Base-by-base conservation (phyloP, 2,797 vertebrate species). In the Australoheros facetus region DNA sequence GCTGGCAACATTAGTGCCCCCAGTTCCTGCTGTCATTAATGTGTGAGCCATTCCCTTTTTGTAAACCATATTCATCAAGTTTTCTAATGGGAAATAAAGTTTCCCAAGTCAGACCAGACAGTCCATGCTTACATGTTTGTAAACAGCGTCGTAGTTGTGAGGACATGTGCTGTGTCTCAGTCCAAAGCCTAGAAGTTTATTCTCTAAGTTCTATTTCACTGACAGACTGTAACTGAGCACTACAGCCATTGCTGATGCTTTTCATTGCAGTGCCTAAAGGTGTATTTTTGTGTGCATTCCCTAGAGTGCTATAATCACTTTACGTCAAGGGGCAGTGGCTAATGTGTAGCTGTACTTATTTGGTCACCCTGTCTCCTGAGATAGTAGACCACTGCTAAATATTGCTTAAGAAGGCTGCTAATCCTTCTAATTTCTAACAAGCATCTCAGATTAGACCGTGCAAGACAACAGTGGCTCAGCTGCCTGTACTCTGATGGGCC, bases 321-420 rank as follows among this genome's bases (percentile, higher is more conserved):
- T 82, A 85, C 77, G 53, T 91, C 79, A 85, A 56, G 51, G 62
- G 71, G 79, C 69, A 70, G 75, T 16, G 45, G 83, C 84, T 95
- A 37, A 94, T 94, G 94, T 94, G 89, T 90, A 85, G 89, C 64
- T 71, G 71, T 84, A 78, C 88, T 92, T 92, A 88, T 89, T 94
- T 79, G 71, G 84, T 82, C 54, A 72, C 83, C 37, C 82, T 12
- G 53, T 72, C 77, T 72, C n/a, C 83, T 82, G 53, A 86, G 81
- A 85, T 87, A 62, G 79, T 84, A 80, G 89, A 87, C 86, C 85
- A 81, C 78, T 88, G 85, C 80, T 86, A 81, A 77, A 76, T 81
- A 85, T 81, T 87, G 70, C 80, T 88, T 89, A 90, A 92, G 88
- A 89, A 79, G 80, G 77, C 82, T 78, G 82, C 75, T 91, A 93